Evolutionary conservation across 2,797 vertebrate species (phyloP), one percentile per base, ranked within the genome.

Genomic region (Chanos chanos): DNA sequence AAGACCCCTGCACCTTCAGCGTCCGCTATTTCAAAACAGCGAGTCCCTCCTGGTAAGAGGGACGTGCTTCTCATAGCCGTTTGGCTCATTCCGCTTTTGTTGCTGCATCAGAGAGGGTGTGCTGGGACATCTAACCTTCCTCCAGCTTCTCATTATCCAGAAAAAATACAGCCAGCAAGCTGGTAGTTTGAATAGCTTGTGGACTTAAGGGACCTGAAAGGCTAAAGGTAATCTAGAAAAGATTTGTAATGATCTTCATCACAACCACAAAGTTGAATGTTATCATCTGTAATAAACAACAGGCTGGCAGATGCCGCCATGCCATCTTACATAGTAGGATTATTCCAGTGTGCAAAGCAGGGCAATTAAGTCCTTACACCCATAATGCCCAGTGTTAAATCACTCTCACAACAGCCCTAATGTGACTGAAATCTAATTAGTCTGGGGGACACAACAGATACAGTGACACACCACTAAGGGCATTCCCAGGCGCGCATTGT

Each of bases 61-160:
- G n/a, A 40, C 43, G 48, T 56, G 54, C 61, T 64, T 60, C 74
- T 71, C 47, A 19, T 25, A 33, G 45, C 28, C 39, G 12, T 67
- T 63, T 66, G 60, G 24, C 43, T 68, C 39, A 15, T 58, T 39
- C 51, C 44, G 8, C 27, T 50, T 63, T 58, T 52, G 45, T 58
- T 28, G 52, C 51, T 48, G 19, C 59, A 15, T 62, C 34, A 16
- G 15, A 45, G 22, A 41, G 49, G 10, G 3, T 10, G 19, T 62
- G 25, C 48, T 21, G 36, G 50, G 39, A 82, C 73, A 77, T 72
- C 68, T 77, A 71, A 45, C 67, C 73, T 76, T 68, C 80, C 76
- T 67, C 74, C 76, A n/a, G n/a, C n/a, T n/a, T 70, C 78, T 82
- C 72, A 77, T 84, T 85, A 81, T 48, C 44, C 47, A 59, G 65